phyloP scores from a whole-genome alignment of 2,113 vertebrate species.

The Barnardius zonarius region DNA sequence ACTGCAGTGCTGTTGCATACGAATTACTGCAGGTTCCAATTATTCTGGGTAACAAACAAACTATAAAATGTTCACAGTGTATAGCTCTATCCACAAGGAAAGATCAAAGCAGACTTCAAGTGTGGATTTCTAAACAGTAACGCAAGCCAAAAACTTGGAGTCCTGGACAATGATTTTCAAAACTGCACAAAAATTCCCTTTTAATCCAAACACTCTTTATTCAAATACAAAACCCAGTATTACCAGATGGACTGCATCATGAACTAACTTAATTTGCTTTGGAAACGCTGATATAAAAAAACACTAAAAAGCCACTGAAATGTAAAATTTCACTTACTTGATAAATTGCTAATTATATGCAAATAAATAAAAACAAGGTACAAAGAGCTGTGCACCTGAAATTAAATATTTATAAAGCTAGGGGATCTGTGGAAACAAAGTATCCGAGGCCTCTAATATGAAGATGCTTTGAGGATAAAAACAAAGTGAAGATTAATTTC shows the following conservation, averaged over 20 bases:
- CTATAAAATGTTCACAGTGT: neutral
- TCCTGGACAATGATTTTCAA: neutral
- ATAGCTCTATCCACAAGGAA: neutral
- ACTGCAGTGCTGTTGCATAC: neutral
- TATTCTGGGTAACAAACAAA: conserved; percentile 2
- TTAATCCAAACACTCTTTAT: neutral
- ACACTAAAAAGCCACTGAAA: neutral
- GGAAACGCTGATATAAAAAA: neutral
- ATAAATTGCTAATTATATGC: neutral
- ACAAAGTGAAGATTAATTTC: neutral
- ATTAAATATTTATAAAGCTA: neutral
- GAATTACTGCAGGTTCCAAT: neutral
- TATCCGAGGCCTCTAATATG: neutral
- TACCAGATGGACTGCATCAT: neutral
- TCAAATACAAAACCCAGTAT: neutral
- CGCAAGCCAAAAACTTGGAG: neutral
- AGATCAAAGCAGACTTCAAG: neutral
- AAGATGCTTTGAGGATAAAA: neutral
- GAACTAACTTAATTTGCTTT: neutral
- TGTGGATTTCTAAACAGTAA: neutral
- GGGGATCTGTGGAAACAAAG: neutral
- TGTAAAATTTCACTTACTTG: neutral
- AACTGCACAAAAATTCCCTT: neutral
- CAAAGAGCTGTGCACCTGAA: neutral
- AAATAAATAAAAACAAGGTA: neutral